phyloP scores from a whole-genome alignment of 2,888 invertebrate genomes.

The Protodeltote pygarga region DNA sequence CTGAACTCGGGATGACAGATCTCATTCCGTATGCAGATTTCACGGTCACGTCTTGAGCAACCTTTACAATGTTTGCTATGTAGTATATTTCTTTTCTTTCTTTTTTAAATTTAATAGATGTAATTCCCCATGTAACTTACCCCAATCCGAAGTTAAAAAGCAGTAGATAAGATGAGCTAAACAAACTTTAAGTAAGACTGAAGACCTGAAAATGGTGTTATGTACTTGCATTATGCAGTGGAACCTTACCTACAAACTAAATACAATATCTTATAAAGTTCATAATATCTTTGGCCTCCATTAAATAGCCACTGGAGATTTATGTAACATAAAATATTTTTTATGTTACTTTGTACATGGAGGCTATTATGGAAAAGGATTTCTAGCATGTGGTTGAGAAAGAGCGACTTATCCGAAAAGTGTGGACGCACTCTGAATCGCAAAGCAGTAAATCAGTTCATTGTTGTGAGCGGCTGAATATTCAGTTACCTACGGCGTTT shows the following conservation, averaged over 20 bases:
- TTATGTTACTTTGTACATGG: constrained; percentile 56
- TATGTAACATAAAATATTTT: constrained; percentile 62
- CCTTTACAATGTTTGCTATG: constrained; percentile 59
- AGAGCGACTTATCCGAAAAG: constrained; percentile 67
- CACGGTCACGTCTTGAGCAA: constrained; percentile 57
- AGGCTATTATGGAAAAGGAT: constrained; percentile 36
- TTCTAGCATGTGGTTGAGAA: constrained; percentile 54
- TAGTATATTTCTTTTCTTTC: constrained; percentile 56
- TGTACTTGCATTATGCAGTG: too few species aligned
- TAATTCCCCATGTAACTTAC: too few species aligned
- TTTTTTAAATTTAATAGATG: too few species aligned
- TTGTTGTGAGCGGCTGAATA: constrained; percentile 74
- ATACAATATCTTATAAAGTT: too few species aligned
- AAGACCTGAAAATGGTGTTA: too few species aligned
- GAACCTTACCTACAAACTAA: too few species aligned
- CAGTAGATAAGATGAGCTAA: too few species aligned
- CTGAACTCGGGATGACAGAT: constrained; percentile 70
- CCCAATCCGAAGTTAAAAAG: too few species aligned
- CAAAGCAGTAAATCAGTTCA: constrained; percentile 79
- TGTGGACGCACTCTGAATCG: constrained; percentile 76
- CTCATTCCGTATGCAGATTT: constrained; percentile 76
- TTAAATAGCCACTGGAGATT: too few species aligned
- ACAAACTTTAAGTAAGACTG: too few species aligned
- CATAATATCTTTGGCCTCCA: too few species aligned
- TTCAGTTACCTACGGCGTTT: constrained; percentile 68